A percentile compares a stretch with the other conserved stretches of the same genome.
Conservation (phyloP, 2,888 invertebrate species). For the Athalia rosae region DNA sequence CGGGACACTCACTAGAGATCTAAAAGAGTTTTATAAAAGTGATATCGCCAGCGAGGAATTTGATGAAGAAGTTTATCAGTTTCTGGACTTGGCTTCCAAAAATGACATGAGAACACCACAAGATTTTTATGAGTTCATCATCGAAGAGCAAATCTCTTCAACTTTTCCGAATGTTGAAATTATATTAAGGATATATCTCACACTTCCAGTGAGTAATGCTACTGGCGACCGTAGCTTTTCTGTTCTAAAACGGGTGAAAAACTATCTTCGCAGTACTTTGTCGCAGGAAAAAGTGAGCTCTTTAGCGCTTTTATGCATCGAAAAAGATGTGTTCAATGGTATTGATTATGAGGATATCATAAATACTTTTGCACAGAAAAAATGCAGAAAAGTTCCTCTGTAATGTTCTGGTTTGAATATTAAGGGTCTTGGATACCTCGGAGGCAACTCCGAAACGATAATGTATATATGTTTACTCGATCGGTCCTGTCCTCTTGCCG, state of each 20-base stretch:
- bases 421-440: no score
- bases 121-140: background rate
- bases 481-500: no score
- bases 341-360: no score
- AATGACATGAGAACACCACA: background rate
- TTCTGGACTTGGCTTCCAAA: background rate
- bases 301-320: no score
- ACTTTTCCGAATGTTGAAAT: conserved; percentile 49
- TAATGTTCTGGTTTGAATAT: no score
- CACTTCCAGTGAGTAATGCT: conserved; percentile 35
- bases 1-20: background rate
- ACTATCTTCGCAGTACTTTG: conserved; percentile 42
- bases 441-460: no score
- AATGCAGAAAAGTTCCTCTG: no score
- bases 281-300: no score
- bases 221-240: conserved; percentile 46
- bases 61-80: background rate
- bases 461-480: no score
- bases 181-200: conserved; percentile 44
- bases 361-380: no score
- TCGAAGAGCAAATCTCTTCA: conserved; percentile 45
- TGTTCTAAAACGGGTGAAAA: conserved; percentile 42
- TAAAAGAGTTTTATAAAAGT: background rate
- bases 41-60: background rate
- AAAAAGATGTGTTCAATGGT: no score